Percentiles rank a stretch among this genome's conserved stretches.
These are phyloP conservation scores for Oryctes rhinoceros DNA, from an alignment of 1,140 invertebrate genomes.

Conservation along the genomic window DNA sequence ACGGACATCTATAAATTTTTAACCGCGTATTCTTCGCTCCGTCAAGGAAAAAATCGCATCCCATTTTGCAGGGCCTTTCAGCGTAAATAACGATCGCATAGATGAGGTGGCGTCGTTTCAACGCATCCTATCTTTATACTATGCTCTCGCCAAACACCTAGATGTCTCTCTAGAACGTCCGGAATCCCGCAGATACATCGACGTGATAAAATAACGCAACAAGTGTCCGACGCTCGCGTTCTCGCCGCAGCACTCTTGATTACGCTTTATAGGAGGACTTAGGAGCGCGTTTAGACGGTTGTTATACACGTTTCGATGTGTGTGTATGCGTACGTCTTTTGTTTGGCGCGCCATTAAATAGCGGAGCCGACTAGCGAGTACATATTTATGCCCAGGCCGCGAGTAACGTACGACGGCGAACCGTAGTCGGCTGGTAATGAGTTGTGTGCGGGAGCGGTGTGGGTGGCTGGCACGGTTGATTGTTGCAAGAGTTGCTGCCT, in stretches of 20 bases:
- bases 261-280: slow-evolving; percentile 49
- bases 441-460: slow-evolving; percentile 46
- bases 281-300: neutral
- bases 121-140: too few relatives aligned
- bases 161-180: slow-evolving; percentile 40
- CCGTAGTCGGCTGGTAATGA: slow-evolving; percentile 47
- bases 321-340: slow-evolving; percentile 48
- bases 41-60: too few relatives aligned
- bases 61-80: too few relatives aligned
- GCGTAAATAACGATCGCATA: too few relatives aligned
- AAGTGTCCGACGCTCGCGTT: slow-evolving; percentile 41
- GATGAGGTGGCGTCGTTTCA: too few relatives aligned
- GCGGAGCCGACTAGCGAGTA: slow-evolving; percentile 42
- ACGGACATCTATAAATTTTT: too few relatives aligned
- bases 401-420: slow-evolving; percentile 46
- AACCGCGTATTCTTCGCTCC: too few relatives aligned
- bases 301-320: neutral
- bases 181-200: slow-evolving; percentile 42
- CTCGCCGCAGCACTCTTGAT: slow-evolving; percentile 43
- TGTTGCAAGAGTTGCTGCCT: neutral
- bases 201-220: slow-evolving; percentile 45
- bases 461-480: slow-evolving; percentile 44
- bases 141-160: neutral
- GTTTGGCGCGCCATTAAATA: slow-evolving; percentile 49
- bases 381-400: slow-evolving; percentile 45